Conservation (phyloP, 1,140 invertebrate genomes). For the Leptopilina clavipes region DNA sequence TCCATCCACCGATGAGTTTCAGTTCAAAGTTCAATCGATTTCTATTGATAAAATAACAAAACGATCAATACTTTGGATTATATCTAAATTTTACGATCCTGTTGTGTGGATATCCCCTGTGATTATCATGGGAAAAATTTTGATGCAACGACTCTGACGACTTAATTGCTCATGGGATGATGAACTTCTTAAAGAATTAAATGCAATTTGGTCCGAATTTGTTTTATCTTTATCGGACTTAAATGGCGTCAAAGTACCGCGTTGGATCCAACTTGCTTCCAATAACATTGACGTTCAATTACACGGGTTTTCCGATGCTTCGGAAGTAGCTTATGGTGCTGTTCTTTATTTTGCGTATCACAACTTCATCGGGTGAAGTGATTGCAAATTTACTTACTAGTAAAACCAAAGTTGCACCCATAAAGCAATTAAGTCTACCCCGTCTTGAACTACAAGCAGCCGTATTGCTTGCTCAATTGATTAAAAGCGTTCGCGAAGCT, state of each 20-base stretch:
- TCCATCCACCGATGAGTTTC: background rate
- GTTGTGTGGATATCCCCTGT: background rate
- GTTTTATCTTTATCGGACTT: background rate
- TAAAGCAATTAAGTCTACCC: conserved; percentile 55
- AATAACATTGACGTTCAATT: conserved; percentile 31
- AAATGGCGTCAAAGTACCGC: conserved; percentile 36
- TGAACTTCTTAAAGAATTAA: background rate
- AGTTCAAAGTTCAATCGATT: background rate
- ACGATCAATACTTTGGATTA: background rate
- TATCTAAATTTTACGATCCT: conserved; percentile 21
- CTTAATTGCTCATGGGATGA: conserved; percentile 15
- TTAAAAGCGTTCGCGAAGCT: background rate
- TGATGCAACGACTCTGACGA: conserved; percentile 1
- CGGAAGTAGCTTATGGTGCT: conserved; percentile 43
- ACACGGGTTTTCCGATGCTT: conserved; percentile 47
- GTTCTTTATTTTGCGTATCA: conserved; percentile 43
- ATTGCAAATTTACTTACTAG: conserved; percentile 35
- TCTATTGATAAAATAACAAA: background rate
- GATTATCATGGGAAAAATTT: conserved; percentile 31
- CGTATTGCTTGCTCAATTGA: conserved; percentile 41
- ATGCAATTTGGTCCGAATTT: background rate
- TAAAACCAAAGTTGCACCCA: conserved; percentile 56
- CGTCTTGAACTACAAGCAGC: conserved; percentile 51
- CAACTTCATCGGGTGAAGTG: background rate
- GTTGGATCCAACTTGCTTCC: conserved; percentile 38